Percentiles rank a stretch among this genome's conserved stretches.
Evolutionary conservation across 2,113 vertebrate species (phyloP).

Genomic region (Ginglymostoma cirratum): DNA sequence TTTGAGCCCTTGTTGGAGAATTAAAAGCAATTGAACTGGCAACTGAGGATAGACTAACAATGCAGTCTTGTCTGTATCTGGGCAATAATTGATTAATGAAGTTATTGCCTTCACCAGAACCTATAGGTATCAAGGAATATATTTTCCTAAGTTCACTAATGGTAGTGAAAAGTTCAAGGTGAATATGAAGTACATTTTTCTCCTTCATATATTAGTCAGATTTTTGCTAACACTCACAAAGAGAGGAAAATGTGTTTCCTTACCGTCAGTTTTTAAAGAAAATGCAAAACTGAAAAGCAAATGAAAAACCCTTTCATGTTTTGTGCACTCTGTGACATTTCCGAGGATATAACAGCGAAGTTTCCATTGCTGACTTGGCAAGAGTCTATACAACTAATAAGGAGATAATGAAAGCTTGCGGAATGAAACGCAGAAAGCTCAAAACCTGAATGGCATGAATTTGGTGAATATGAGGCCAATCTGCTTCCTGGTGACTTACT

Average conservation of each 20-base stretch:
- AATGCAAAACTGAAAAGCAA: background rate
- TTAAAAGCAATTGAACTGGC: background rate
- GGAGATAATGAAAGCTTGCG: constrained; percentile 22
- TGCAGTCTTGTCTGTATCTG: background rate
- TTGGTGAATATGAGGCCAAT: background rate
- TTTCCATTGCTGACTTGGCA: background rate
- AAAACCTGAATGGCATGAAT: background rate
- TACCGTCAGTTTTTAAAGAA: background rate
- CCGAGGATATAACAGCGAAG: background rate
- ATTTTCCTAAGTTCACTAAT: background rate
- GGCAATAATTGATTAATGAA: background rate
- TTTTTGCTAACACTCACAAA: background rate
- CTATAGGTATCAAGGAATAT: background rate
- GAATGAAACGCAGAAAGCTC: background rate
- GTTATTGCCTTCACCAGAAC: background rate
- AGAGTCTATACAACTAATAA: background rate
- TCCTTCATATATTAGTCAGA: background rate
- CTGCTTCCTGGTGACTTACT: background rate
- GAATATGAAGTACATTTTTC: background rate
- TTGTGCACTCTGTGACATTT: background rate
- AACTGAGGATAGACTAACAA: background rate
- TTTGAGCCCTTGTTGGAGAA: background rate
- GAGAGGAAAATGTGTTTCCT: background rate
- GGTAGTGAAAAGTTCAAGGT: background rate
- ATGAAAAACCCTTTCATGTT: background rate